Base-by-base conservation (phyloP, 2,113 vertebrate genomes). In the Ammodytes marinus region DNA sequence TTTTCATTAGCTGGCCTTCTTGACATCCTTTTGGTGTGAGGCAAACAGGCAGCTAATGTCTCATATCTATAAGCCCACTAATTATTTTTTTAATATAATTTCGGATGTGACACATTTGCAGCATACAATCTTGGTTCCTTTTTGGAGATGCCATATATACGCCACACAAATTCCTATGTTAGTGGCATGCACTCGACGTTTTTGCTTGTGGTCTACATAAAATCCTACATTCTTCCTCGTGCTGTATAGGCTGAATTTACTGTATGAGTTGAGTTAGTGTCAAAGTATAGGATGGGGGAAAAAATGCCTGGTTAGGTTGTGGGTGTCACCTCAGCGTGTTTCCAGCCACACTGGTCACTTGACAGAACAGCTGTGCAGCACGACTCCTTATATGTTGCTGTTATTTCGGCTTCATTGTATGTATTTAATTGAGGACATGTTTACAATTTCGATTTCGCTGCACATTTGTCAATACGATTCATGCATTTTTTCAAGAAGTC, bases 361-460 rank as follows among this genome's bases (percentile, higher is more conserved):
- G 88, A 88, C 90, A 91, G 73, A 90, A 89, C 88, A 90, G 84
- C 91, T 91, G 86, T 75, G 43, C 64, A 60, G 69, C 86, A 79
- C 17, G 37, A 76, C 58, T 84, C 73, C 86, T 39, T 27, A 10
- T 37, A 4, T 79, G 66, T 55, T 37, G 52, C n/a, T 19, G 40
- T 71, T 69, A 37, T 47, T 47, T 19, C 42, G 17, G 10, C 60
- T 52, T 1, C 46, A 35, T 10, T 35, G 57, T 15, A 55, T 81
- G 57, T 15, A 55, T 81, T 82, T 74, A 0, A 63, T 1, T 49
- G 5, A 19, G 4, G 6, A 19, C 3, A 19, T 4, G 43, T 63
- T 45, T 27, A 39, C 1, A 5, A 52, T 40, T 49, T 79, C 10
- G 10, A 27, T 66, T 27, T 40, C 2, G 8, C 1, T 50, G 9